A percentile compares a stretch with the other conserved stretches of the same genome.
Conservation (phyloP, 2,797 vertebrate species). For the Sebastes kiyomatsui region DNA sequence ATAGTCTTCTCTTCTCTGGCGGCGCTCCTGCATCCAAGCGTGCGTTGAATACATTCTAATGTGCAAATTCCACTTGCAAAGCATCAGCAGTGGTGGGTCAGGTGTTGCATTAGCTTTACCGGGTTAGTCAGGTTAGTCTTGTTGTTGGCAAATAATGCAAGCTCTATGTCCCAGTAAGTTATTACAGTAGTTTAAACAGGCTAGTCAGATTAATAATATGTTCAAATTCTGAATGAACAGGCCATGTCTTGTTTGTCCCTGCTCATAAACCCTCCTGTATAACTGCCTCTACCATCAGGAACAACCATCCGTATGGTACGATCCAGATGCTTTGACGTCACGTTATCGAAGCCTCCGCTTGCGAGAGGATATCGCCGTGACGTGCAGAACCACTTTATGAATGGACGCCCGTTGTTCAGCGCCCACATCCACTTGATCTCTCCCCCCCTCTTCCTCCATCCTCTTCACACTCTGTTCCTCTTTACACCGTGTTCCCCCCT, state of each 20-base stretch:
- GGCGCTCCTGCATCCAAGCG: neutral
- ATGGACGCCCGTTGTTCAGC: constrained; percentile 41
- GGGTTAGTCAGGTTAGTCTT: neutral
- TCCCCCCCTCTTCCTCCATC: neutral
- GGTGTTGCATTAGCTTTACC: neutral
- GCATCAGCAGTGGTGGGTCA: neutral
- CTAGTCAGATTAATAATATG: neutral
- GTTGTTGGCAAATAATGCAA: neutral
- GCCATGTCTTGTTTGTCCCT: fast-evolving
- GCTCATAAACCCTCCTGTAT: neutral
- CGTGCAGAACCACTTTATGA: constrained; percentile 42
- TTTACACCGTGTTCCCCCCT: neutral
- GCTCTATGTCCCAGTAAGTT: neutral
- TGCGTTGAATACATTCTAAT: too few species aligned
- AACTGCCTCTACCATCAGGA: neutral
- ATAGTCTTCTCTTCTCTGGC: neutral
- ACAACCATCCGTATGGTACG: neutral
- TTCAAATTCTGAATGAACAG: neutral
- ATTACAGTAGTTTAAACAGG: neutral
- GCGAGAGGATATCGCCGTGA: constrained; percentile 30
- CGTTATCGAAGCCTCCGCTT: neutral
- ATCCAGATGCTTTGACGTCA: constrained; percentile 31
- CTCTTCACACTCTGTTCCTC: neutral
- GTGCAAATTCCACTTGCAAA: neutral
- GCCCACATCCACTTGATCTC: constrained; percentile 26